Evolutionary conservation across 2,888 invertebrate genomes (phyloP), one percentile per base, ranked within the genome.

Genomic region (Ligdia adustata): DNA sequence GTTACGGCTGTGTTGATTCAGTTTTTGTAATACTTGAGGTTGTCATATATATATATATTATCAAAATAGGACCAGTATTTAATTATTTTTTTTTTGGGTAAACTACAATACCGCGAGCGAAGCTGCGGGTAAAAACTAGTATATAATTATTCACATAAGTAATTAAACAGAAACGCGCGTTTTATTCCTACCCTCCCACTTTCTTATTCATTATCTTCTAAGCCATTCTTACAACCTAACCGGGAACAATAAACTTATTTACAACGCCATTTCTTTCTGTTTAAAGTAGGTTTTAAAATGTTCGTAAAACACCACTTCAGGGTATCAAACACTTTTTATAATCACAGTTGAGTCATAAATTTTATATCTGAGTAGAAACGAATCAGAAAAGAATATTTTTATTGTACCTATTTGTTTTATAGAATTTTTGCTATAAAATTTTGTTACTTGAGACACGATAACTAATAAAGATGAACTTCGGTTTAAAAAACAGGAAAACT

Each of bases 331-430:
- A 48, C 40, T 44, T 52, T 49, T 48, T 49, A 55, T 52, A 57
- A 55, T 55, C 48, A 42, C 46, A 29, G 44, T 44, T 24, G 35
- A 50, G 49, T 45, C 58, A 47, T 57, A 57, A 59, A 56, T 52
- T 72, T 72, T 62, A 66, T 66, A 70, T 66, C 37, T 27, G 37
- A 9, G n/a, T 7, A 46, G 32, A 9, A 24, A 35, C 22, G 42
- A 37, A 35, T 47, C 26, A 31, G 16, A 34, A 34, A 29, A 26
- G 1, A 27, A 20, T 6, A 9, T 26, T 45, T 44, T 38, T 18
- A 20, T 26, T 3, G 37, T 9, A 6, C 9, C n/a, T n/a, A n/a
- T n/a, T 20, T 2, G n/a, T 18, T 39, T 29, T 13, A 14, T 22
- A n/a, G 9, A 9, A 4, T 20, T 39, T 9, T n/a, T n/a, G n/a